Evolutionary conservation across 2,888 invertebrate species (phyloP), one percentile per base, ranked within the genome.

Genomic region (Pachliopta kotzebuea): DNA sequence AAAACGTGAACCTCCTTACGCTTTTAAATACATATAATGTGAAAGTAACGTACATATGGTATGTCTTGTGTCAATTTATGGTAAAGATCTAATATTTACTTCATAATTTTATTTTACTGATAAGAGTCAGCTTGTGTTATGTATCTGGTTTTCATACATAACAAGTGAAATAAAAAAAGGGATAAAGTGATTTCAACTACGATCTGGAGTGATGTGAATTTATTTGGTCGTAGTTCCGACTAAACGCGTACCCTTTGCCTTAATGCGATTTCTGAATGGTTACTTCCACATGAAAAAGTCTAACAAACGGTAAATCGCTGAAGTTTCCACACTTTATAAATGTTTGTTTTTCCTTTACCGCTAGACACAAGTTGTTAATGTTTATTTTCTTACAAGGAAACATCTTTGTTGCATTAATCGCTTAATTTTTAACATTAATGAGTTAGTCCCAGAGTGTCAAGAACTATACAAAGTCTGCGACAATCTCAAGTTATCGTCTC

Each of bases 211-310:
- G 85, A 86, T 84, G 84, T 80, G 83, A 82, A 85, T 86, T 85
- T 85, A 85, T 83, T 81, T 77, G 76, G 72, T 74, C 76, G 78
- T 77, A 79, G 77, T 83, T 81, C 80, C 77, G 74, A 73, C 71
- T 73, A 73, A 74, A 76, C 77, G 74, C 73, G 72, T 77, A 76
- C 77, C 77, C 84, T 84, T 84, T 80, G 78, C 77, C 78, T 78
- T 80, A 84, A 83, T 84, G 83, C 80, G 80, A 85, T 85, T 85
- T 79, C 80, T 78, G 74, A 79, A 80, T 76, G 78, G 76, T 77
- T 76, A 73, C 73, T 71, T 75, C 75, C 76, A 75, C 73, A 76
- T 76, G 78, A 80, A 81, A 81, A 72, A 74, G 75, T 76, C 73
- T 70, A 70, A 69, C 69, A 72, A 74, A 75, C 78, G 76, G 74